phyloP scores from a whole-genome alignment of 2,888 invertebrate genomes.

The Macaria liturata region DNA sequence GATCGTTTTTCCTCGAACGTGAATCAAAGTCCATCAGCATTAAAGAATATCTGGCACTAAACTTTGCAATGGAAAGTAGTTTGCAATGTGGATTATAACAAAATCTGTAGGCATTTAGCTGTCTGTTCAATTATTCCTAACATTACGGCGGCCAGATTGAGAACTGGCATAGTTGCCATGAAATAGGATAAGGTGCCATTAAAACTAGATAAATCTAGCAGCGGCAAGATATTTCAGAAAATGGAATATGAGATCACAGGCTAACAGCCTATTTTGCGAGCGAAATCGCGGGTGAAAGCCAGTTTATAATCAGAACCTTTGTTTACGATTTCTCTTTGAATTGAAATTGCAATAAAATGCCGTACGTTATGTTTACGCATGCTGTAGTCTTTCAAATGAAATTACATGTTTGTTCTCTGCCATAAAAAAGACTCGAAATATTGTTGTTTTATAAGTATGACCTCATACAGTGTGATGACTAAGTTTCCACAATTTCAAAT shows the following conservation, averaged over 20 bases:
- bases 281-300: conserved; percentile 13
- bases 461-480: too few relatives aligned
- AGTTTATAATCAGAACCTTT: conserved; percentile 14
- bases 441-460: too few relatives aligned
- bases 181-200: conserved; percentile 5
- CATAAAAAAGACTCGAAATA: too few relatives aligned
- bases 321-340: conserved; percentile 18
- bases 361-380: conserved; percentile 1
- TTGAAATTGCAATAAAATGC: conserved; percentile 17
- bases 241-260: conserved; percentile 6
- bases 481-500: too few relatives aligned
- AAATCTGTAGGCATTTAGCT: not conserved
- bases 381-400: conserved; percentile 5
- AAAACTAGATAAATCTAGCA: conserved; percentile 8
- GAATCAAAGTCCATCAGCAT: too few relatives aligned
- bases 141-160: not conserved
- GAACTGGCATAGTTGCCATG: not conserved
- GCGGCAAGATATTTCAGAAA: conserved; percentile 4
- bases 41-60: too few relatives aligned
- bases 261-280: conserved; percentile 7
- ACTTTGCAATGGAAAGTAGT: not conserved
- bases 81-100: too few relatives aligned
- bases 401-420: too few relatives aligned
- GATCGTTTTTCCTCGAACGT: too few relatives aligned
- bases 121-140: not conserved